Percentiles rank a stretch among this genome's conserved stretches.
These are phyloP conservation scores for Drosophila ercepeae DNA, from an alignment of 1,140 invertebrate species.

Conservation along the genomic window DNA sequence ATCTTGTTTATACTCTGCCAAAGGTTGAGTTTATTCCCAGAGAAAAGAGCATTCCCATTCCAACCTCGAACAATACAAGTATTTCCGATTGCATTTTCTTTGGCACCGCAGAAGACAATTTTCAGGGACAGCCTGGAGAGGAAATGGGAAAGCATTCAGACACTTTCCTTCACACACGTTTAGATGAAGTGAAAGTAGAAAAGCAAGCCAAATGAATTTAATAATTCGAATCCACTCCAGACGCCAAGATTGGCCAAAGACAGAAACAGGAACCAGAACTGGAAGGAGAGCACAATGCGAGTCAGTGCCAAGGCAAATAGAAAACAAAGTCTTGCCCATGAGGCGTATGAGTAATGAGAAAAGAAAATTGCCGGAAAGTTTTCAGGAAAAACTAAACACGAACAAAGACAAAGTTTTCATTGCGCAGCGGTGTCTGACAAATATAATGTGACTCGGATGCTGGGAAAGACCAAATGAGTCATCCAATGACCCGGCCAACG, in stretches of 20 bases:
- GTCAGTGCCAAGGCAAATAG: slow-evolving; percentile 57
- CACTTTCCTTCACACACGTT: slow-evolving; percentile 19
- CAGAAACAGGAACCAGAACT: slow-evolving; percentile 3
- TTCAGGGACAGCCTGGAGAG: slow-evolving; percentile 31
- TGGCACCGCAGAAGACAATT: slow-evolving; percentile 12
- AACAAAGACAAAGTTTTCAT: slow-evolving; percentile 79
- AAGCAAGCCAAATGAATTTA: slow-evolving; percentile 47
- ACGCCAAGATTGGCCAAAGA: slow-evolving; percentile 16
- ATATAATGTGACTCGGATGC: slow-evolving; percentile 57
- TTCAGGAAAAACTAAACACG: slow-evolving; percentile 33
- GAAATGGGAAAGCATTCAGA: slow-evolving; percentile 64
- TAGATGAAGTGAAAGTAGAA: slow-evolving; percentile 60
- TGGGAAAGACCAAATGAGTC: slow-evolving; percentile 37
- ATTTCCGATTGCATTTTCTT: slow-evolving; percentile 54
- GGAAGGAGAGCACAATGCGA: slow-evolving; percentile 14
- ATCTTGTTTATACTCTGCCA: slow-evolving; percentile 12
- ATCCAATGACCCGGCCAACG: neutral
- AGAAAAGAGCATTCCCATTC: neutral
- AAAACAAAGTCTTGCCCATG: slow-evolving; percentile 20
- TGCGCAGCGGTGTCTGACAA: slow-evolving; percentile 58
- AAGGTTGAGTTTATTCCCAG: neutral
- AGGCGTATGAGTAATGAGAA: slow-evolving; percentile 78
- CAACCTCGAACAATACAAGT: neutral
- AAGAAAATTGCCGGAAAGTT: slow-evolving; percentile 21
- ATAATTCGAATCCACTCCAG: slow-evolving; percentile 43